Base-by-base conservation (phyloP, 2,113 vertebrate species). In the Sander vitreus region DNA sequence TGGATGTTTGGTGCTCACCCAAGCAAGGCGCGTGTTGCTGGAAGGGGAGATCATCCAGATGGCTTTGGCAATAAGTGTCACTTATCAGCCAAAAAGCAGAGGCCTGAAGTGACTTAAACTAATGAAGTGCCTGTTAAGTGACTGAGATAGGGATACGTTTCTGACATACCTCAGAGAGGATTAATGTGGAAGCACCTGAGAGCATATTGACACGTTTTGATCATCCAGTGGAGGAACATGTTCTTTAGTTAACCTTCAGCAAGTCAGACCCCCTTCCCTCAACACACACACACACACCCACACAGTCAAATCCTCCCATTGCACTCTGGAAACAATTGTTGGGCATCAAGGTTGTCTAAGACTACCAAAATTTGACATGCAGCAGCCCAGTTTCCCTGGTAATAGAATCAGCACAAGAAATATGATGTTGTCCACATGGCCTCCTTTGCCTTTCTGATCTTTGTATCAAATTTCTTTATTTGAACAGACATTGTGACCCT, bases 361-460 rank as follows among this genome's bases (percentile, higher is more conserved):
- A 88, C 39, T 47, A 70, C 23, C 63, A 81, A 82, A 88, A 53
- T 0, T 33, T 55, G 62, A 66, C 62, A 72, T 74, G 60, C 33
- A 75, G 79, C 79, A 39, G 70, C 48, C 58, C 10, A 18, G 80
- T 78, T 88, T 87, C 69, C 69, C 39, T 45, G 30, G 82, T 87
- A 79, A 89, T 74, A 64, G 50, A 91, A 89, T 78, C 70, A 84
- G 90, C 77, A 70, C 81, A 80, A 90, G 78, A 88, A 92, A 85
- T 81, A 71, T 76, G 93, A 95, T 95, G 91, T 79, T 88, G 94
- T 93, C 94, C 95, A 95, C 91, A 96, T 95, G 95, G 91, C 90
- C 86, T 59, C 64, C 54, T 81, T 68, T 54, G 80, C 63, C 79
- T 90, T 90, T 93, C 88, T 91, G 91, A 94, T 94, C 90, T 89